phyloP scores from a whole-genome alignment of 2,797 vertebrate genomes.

The Botia almorhae region DNA sequence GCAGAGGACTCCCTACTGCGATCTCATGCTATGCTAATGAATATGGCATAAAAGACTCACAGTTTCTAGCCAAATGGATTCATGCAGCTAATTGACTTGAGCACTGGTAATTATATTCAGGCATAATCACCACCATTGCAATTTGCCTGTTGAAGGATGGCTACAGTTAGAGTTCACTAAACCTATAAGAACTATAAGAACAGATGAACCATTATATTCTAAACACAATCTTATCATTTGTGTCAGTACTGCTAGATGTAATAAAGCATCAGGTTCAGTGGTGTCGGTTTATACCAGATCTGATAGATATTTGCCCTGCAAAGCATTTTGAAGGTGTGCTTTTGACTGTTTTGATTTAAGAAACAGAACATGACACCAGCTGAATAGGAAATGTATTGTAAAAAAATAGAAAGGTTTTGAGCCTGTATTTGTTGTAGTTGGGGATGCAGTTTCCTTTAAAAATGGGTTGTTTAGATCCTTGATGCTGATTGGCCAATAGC shows the following conservation, averaged over 20 bases:
- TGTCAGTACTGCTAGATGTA: neutral
- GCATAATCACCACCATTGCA: constrained; percentile 44
- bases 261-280: neutral
- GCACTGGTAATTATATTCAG: constrained; percentile 35
- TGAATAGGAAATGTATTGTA: neutral
- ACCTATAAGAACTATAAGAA: constrained; percentile 25
- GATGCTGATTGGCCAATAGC: neutral
- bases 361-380: neutral
- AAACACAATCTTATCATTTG: neutral
- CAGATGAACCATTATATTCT: constrained; percentile 12
- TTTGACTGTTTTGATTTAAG: neutral
- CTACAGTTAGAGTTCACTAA: constrained; percentile 21
- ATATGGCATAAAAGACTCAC: constrained; percentile 37
- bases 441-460: neutral
- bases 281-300: neutral
- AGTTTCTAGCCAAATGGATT: constrained; percentile 43
- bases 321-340: neutral
- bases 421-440: no score
- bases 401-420: no score
- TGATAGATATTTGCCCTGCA: neutral
- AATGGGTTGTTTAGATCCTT: neutral
- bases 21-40: constrained; percentile 43
- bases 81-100: constrained; percentile 48
- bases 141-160: constrained; percentile 30
- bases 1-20: constrained; percentile 21